Base-by-base conservation (phyloP, 2,888 invertebrate species). In the Sepioteuthis lessoniana region DNA sequence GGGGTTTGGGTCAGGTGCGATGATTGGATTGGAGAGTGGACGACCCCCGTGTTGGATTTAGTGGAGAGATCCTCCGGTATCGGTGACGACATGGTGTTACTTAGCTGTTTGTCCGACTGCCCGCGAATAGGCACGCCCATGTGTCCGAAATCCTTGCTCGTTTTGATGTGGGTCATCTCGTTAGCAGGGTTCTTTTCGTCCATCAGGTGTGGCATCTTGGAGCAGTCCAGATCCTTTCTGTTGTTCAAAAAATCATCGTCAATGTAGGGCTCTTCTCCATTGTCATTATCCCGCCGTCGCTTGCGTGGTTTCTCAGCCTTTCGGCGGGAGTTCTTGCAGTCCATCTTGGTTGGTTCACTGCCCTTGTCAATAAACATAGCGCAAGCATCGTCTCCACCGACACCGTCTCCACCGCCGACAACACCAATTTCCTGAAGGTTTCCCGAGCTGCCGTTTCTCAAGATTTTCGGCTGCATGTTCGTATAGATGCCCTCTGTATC, bases 261-360 rank as follows among this genome's bases (percentile, higher is more conserved):
- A 35, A 50, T 38, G n/a, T 37, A 93, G 3, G 91, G 92, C 16
- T 94, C 93, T 4, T 93, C 94, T 10, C 95, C 95, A 60, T 94
- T 94, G 60, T 95, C 95, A 46, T 95, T 95, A 38, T 96, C 96
- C 28, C 96, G 95, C 93, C 96, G 96, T 55, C 97, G 95, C 94
- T 97, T 97, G 42, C 96, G 94, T 16, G 97, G 97, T 93, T 96
- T 96, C 38, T 97, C 97, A 95, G 96, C 96, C 95, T 97, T 97
- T n/a, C 97, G 94, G 28, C 97, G 95, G 37, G 97, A 97, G 94
- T 96, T 96, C 95, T 97, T 97, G 25, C 94, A 95, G 94, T 97
- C 97, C 31, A 94, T 91, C 94, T 93, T 90, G 7, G 19, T 90
- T 10, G 38, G 13, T 46, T 94, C 94, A 47, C 38, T 93, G 47